These are phyloP conservation scores for Gymnoscopelus microlampas DNA, from an alignment of 2,797 vertebrate species.

Conservation along the genomic window DNA sequence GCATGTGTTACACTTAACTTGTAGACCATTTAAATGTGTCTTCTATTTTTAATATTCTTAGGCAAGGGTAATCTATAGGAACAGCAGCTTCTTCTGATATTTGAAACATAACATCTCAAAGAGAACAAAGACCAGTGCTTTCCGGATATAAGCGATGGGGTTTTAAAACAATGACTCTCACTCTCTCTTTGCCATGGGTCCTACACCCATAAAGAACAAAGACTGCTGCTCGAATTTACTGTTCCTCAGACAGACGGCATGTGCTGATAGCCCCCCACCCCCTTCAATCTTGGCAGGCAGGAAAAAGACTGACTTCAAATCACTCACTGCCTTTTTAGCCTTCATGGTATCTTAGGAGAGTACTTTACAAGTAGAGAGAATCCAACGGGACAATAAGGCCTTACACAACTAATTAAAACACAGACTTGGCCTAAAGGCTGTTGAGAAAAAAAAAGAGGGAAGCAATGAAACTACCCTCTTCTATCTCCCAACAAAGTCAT, in stretches of 20 bases:
- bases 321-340: constrained; percentile 77
- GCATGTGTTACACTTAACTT: constrained; percentile 49
- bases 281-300: constrained; percentile 58
- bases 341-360: constrained; percentile 67
- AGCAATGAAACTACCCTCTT: constrained; percentile 69
- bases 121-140: constrained; percentile 35
- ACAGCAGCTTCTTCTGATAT: constrained; percentile 48
- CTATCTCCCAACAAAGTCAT: constrained; percentile 65
- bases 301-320: constrained; percentile 75
- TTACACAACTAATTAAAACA: constrained; percentile 75
- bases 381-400: constrained; percentile 70
- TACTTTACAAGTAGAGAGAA: constrained; percentile 70
- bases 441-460: constrained; percentile 41
- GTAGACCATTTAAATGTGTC: constrained; percentile 24
- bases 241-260: constrained; percentile 68
- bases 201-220: constrained; percentile 80
- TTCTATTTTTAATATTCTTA: constrained; percentile 40
- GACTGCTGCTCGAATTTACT: constrained; percentile 78
- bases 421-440: constrained; percentile 61
- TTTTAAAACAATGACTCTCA: constrained; percentile 65
- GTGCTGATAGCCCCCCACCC: constrained; percentile 58
- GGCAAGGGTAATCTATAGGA: constrained; percentile 68
- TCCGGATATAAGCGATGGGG: constrained; percentile 61
- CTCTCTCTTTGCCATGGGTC: constrained; percentile 62
- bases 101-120: constrained; percentile 31